A percentile compares a stretch with the other conserved stretches of the same genome.
phyloP scores from a whole-genome alignment of 2,888 invertebrate species.

The Caenorhabditis afra region DNA sequence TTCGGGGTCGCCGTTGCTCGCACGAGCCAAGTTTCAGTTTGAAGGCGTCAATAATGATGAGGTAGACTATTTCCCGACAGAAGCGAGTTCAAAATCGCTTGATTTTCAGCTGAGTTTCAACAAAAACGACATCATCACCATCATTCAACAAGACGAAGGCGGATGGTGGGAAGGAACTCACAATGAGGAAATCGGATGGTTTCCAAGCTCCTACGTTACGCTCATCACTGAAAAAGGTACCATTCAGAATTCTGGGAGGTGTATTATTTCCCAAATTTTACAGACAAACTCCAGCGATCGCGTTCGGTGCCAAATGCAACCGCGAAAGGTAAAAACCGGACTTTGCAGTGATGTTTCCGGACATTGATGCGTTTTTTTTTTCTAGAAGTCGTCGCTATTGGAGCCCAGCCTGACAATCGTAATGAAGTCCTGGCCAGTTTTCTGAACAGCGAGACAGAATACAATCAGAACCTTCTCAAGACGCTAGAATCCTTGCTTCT shows the following conservation, averaged over 20 bases:
- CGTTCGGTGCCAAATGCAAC: slow-evolving; percentile 61
- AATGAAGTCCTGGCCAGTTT: slow-evolving; percentile 50
- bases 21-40: slow-evolving; percentile 87
- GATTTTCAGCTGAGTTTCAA: slow-evolving; percentile 85
- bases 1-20: slow-evolving; percentile 36
- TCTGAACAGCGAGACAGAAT: slow-evolving; percentile 58
- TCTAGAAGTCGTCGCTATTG: slow-evolving; percentile 33
- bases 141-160: slow-evolving; percentile 91
- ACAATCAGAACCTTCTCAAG: slow-evolving; percentile 63
- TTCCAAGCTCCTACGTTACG: slow-evolving; percentile 73
- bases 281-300: slow-evolving; percentile 61
- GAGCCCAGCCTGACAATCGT: slow-evolving; percentile 50
- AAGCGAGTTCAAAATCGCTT: too few species aligned
- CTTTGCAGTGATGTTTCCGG: not conserved
- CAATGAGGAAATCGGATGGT: slow-evolving; percentile 78
- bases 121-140: slow-evolving; percentile 95
- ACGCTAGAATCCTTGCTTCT: slow-evolving; percentile 56
- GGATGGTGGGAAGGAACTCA: slow-evolving; percentile 99
- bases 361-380: too few species aligned
- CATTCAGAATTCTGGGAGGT: too few species aligned
- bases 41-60: slow-evolving; percentile 98
- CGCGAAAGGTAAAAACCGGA: slow-evolving; percentile 19
- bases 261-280: slow-evolving; percentile 8
- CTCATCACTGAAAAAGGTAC: slow-evolving; percentile 67
- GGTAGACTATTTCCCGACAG: slow-evolving; percentile 83